phyloP scores from a whole-genome alignment of 2,888 invertebrate species.

The Philonicus albiceps region DNA sequence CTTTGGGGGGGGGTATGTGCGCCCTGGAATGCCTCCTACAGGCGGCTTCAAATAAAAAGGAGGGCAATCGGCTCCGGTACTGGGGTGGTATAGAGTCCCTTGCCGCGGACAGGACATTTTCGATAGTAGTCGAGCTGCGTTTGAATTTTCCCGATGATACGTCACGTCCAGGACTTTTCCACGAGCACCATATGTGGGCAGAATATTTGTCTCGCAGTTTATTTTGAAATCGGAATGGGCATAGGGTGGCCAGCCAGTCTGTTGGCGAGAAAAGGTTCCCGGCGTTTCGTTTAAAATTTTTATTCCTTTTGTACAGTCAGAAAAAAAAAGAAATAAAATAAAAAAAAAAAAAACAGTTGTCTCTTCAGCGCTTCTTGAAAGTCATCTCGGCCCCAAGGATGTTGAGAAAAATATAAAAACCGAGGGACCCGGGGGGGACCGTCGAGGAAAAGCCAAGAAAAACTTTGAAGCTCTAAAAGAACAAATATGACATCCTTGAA shows the following conservation, averaged over 20 bases:
- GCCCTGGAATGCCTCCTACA: background rate
- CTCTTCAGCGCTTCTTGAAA: background rate
- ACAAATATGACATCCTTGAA: constrained; percentile 33
- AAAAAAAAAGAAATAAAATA: background rate
- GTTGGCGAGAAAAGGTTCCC: background rate
- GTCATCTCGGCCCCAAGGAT: constrained; percentile 13
- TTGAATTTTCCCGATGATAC: constrained; percentile 21
- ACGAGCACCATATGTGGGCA: constrained; percentile 24
- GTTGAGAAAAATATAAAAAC: background rate
- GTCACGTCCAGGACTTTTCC: constrained; percentile 6
- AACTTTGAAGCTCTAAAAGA: constrained; percentile 15
- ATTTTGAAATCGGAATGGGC: background rate
- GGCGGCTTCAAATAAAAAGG: constrained; percentile 8
- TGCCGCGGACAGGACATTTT: background rate
- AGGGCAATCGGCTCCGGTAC: background rate
- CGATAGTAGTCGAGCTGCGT: background rate
- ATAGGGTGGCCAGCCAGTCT: background rate
- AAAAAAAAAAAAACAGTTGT: background rate
- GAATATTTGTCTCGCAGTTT: constrained; percentile 15
- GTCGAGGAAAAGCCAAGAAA: background rate
- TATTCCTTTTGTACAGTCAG: constrained; percentile 15
- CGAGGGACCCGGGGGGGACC: background rate
- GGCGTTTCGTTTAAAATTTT: constrained; percentile 13
- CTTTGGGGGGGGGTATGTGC: background rate
- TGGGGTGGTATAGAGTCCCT: background rate